phyloP scores from a whole-genome alignment of 2,797 vertebrate genomes.

The Notolepis coatsorum region DNA sequence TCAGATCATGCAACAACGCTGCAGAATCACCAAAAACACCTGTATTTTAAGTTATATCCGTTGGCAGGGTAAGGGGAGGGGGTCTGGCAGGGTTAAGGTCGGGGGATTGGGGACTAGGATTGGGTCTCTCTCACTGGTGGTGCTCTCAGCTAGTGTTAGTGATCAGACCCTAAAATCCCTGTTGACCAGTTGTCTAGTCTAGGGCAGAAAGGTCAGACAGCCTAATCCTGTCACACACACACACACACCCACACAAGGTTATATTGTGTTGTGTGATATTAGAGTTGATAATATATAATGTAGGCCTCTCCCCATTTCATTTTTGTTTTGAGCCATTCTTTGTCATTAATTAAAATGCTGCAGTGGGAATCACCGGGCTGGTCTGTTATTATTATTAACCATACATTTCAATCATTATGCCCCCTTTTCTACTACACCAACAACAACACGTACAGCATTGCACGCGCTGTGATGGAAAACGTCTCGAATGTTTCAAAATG shows the following conservation, averaged over 20 bases:
- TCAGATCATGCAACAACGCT: neutral
- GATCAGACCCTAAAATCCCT: slow-evolving; percentile 78
- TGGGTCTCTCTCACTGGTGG: slow-evolving; percentile 35
- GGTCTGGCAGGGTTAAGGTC: slow-evolving; percentile 41
- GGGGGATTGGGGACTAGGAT: slow-evolving; percentile 61
- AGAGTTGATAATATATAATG: no score
- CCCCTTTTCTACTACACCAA: no score
- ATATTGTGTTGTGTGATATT: no score
- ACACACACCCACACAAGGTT: slow-evolving; percentile 28
- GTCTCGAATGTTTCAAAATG: no score
- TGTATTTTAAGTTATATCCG: slow-evolving; percentile 9
- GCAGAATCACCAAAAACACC: neutral
- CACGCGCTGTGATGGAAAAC: no score
- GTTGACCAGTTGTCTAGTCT: slow-evolving; percentile 76
- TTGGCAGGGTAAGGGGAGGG: slow-evolving; percentile 17
- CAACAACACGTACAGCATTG: no score
- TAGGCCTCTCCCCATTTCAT: no score
- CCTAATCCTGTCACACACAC: slow-evolving; percentile 63
- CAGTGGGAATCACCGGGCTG: neutral
- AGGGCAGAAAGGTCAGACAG: slow-evolving; percentile 72
- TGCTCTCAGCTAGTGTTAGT: slow-evolving; percentile 25
- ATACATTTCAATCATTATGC: no score
- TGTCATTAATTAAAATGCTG: neutral
- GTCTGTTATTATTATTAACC: neutral
- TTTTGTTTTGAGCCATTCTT: neutral